phyloP scores from a whole-genome alignment of 2,797 vertebrate species.

The Sciurus carolinensis region DNA sequence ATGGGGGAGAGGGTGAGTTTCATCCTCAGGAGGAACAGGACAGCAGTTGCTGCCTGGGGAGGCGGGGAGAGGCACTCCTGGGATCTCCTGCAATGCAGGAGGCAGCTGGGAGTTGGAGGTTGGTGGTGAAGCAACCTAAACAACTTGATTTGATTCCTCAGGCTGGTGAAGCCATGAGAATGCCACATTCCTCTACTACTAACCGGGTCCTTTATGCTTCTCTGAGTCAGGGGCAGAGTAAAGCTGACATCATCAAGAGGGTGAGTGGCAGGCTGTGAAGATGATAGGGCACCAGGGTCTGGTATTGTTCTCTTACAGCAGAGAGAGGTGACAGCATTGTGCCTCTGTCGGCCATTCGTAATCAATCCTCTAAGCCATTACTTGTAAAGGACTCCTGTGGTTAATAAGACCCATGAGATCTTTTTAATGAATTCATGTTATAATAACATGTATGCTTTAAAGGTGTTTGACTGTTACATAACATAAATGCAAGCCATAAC shows the following conservation, averaged over 20 bases:
- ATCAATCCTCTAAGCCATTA: background rate
- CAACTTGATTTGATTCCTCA: background rate
- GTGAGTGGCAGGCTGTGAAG: background rate
- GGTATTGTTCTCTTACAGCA: background rate
- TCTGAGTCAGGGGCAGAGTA: background rate
- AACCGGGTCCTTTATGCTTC: background rate
- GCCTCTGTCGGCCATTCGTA: background rate
- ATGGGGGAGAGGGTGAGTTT: background rate
- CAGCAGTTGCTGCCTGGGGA: background rate
- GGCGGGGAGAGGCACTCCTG: no score
- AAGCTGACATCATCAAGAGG: background rate
- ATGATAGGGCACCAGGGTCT: no score
- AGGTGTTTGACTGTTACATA: background rate
- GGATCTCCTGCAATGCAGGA: background rate
- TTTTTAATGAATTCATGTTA: background rate
- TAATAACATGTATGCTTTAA: background rate
- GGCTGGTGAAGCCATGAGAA: background rate
- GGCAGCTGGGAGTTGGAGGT: accelerated
- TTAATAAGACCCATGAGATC: background rate
- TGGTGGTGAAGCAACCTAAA: background rate
- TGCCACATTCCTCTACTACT: background rate
- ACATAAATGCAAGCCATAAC: background rate
- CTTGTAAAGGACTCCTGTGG: background rate
- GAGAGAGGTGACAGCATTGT: background rate
- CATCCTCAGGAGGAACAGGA: background rate